Evolutionary conservation across 2,797 vertebrate species (phyloP).

Genomic region (Selene dorsalis): DNA sequence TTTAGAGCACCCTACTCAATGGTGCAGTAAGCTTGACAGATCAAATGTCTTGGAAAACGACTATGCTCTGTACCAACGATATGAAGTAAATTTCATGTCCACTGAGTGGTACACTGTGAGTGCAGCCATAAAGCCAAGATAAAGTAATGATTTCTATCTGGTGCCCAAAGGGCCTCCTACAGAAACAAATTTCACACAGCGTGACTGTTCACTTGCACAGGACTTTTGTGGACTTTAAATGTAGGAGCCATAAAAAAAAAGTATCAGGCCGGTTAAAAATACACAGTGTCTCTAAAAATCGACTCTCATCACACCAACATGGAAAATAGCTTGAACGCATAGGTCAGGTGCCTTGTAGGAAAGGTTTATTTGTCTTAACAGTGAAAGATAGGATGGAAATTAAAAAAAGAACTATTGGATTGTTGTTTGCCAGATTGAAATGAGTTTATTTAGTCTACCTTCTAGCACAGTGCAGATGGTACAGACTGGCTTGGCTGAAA

Average conservation of each 20-base stretch:
- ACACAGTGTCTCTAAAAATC: conserved; percentile 6
- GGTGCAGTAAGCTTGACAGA: conserved; percentile 14
- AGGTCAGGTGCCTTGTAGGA: conserved; percentile 7
- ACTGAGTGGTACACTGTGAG: no score
- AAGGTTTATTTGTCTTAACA: conserved; percentile 9
- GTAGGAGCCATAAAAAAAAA: conserved; percentile 20
- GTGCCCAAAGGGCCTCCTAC: not conserved
- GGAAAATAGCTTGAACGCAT: conserved; percentile 15
- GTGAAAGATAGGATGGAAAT: not conserved
- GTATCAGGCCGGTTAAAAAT: conserved; percentile 1
- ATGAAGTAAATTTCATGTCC: conserved; percentile 29
- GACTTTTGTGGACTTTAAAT: conserved; percentile 1
- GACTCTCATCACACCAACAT: not conserved
- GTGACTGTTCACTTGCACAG: not conserved
- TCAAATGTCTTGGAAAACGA: conserved; percentile 11
- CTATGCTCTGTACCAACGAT: not conserved
- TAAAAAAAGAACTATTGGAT: conserved; percentile 3
- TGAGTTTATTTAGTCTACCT: conserved; percentile 27
- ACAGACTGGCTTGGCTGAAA: conserved; percentile 51
- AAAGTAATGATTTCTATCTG: conserved; percentile 2
- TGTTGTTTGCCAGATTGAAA: conserved; percentile 28
- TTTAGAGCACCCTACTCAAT: not conserved
- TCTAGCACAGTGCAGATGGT: conserved; percentile 59
- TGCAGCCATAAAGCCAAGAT: not conserved
- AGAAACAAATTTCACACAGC: not conserved